phyloP scores from a whole-genome alignment of 2,888 invertebrate species.

The Zygaena filipendulae region DNA sequence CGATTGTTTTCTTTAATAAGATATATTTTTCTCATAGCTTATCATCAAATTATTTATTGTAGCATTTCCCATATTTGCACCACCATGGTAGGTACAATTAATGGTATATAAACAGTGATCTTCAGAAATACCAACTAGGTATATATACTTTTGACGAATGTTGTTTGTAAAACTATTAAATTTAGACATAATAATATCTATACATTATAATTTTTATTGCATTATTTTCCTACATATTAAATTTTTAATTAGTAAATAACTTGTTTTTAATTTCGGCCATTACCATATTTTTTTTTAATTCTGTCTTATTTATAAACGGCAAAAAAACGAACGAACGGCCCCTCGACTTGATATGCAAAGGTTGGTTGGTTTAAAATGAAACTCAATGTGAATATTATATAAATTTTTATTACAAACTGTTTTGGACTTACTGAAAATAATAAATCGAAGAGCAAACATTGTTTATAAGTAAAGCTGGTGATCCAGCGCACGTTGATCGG shows the following conservation, averaged over 20 bases:
- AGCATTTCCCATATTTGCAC: conserved; percentile 53
- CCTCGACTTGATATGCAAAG: no score
- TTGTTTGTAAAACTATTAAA: conserved; percentile 49
- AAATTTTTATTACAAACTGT: conserved; percentile 66
- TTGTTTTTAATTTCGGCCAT: conserved; percentile 9
- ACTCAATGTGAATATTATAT: no score
- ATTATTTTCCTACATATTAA: conserved; percentile 64
- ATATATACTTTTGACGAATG: conserved; percentile 25
- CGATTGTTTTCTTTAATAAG: neutral
- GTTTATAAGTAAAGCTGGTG: conserved; percentile 35
- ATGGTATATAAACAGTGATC: neutral
- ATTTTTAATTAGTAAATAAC: conserved; percentile 30
- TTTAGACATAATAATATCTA: conserved; percentile 56
- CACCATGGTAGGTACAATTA: conserved; percentile 19
- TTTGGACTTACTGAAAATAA: conserved; percentile 60
- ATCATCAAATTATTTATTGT: conserved; percentile 51
- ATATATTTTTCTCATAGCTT: conserved; percentile 24
- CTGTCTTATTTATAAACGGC: no score
- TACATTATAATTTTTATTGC: conserved; percentile 61
- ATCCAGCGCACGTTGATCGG: conserved; percentile 41
- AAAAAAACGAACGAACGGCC: no score
- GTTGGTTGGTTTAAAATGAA: no score
- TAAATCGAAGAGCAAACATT: conserved; percentile 47
- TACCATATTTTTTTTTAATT: no score
- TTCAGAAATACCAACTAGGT: no score